Evolutionary conservation across 2,113 vertebrate genomes (phyloP), one percentile per base, ranked within the genome.

Genomic region (Rattus rattus): DNA sequence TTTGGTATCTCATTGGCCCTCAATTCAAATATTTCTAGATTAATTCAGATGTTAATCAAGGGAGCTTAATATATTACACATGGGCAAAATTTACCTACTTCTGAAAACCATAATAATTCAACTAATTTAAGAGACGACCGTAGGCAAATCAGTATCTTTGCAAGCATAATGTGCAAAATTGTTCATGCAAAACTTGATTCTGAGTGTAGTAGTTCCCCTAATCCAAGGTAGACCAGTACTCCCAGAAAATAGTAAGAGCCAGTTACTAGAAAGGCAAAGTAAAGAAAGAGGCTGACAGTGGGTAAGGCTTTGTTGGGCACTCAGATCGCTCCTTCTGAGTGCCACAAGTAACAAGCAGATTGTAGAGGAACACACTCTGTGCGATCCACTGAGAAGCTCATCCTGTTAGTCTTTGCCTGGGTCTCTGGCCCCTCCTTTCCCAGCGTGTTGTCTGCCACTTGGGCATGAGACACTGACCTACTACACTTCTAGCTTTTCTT

Each of bases 1-100:
- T 72, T 43, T 83, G 90, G 36, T 85, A 81, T 94, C 95, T 96
- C 94, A 86, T 77, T 95, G 94, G 92, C 67, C 76, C 67, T 69
- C 70, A 90, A 88, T 96, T 96, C 80, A 94, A 49, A 22, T 92
- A 85, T 54, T 61, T 96, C 93, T 91, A 87, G 92, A 97, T 97
- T 96, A 96, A 97, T 97, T 98, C 95, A 93, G 65, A 77, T 97
- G 94, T 94, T 96, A 97, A 96, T 97, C 95, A 97, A 73, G 96
- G 94, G 80, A 90, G 22, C 73, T 97, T 83, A 90, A 77, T 92
- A n/a, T 92, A 96, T 95, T 86, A 76, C 47, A 90, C 92, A 81
- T 9, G 47, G 65, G 92, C 70, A 86, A 88, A 97, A 97, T 96
- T 96, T 95, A 93, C 16, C 85, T 95, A 73, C 95, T 97, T 93